Percentiles rank a stretch among this genome's conserved stretches.
These are phyloP conservation scores for Chalcis sispes DNA, from an alignment of 2,888 invertebrate genomes.

Conservation along the genomic window DNA sequence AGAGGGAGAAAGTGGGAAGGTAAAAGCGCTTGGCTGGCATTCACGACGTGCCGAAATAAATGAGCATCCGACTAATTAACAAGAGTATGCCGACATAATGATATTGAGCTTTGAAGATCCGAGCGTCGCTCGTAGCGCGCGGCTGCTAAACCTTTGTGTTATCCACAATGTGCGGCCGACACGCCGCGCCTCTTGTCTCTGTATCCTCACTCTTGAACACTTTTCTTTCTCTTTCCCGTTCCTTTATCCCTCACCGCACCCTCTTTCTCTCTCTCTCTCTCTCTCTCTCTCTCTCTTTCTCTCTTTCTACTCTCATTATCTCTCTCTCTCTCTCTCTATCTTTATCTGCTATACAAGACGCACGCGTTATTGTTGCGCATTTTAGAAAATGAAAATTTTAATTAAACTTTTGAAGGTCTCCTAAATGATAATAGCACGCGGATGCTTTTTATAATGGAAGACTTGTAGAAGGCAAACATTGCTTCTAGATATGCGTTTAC, in stretches of 20 bases:
- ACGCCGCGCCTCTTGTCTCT: neutral
- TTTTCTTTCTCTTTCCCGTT: neutral
- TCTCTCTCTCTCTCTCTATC: too few relatives aligned
- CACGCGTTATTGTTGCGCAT: too few relatives aligned
- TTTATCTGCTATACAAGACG: too few relatives aligned
- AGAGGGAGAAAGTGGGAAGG: too few relatives aligned
- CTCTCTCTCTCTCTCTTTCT: conserved; percentile 1
- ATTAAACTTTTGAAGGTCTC: too few relatives aligned
- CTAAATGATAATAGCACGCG: too few relatives aligned
- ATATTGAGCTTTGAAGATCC: conserved; percentile 24
- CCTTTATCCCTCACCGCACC: neutral
- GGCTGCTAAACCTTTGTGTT: conserved; percentile 4
- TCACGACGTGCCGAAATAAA: conserved; percentile 11
- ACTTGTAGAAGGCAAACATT: too few relatives aligned
- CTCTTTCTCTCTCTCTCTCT: neutral
- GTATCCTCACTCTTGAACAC: too few relatives aligned
- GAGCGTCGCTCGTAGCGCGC: neutral
- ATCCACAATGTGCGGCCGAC: neutral
- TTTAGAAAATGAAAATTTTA: too few relatives aligned
- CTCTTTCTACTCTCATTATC: neutral
- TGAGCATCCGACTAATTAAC: conserved; percentile 21
- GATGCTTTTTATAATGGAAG: too few relatives aligned
- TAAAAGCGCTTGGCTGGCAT: neutral
- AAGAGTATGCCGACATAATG: neutral
- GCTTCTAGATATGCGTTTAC: too few relatives aligned